Percentiles rank a stretch among this genome's conserved stretches.
These are phyloP conservation scores for Ciona savignyi DNA, from an alignment of 23 tunicate genomes.

Conservation along the genomic window DNA sequence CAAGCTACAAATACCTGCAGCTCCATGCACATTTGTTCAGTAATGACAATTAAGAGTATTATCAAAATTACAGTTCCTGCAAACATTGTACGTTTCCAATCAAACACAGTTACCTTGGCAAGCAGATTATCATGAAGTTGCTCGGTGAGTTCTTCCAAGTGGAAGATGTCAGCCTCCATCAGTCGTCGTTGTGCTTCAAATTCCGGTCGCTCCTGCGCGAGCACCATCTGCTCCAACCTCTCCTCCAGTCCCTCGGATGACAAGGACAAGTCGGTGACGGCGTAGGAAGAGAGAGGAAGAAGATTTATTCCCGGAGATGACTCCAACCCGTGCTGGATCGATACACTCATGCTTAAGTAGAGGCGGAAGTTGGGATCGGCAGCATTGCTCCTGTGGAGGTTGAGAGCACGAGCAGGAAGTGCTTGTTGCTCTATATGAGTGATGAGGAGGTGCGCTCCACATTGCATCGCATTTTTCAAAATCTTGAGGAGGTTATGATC, in stretches of 20 bases:
- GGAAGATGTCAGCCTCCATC: slow-evolving; percentile 72
- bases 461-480: neutral
- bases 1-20: too few relatives aligned
- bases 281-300: slow-evolving; percentile 21
- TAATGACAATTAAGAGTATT: too few relatives aligned
- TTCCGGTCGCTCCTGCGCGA: slow-evolving; percentile 67
- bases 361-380: slow-evolving; percentile 43
- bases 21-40: too few relatives aligned
- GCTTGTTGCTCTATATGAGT: neutral
- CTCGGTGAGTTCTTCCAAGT: slow-evolving; percentile 51
- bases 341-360: slow-evolving; percentile 30
- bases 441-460: neutral
- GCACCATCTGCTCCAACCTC: slow-evolving; percentile 38
- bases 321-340: slow-evolving; percentile 13
- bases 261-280: slow-evolving; percentile 43
- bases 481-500: slow-evolving; percentile 12
- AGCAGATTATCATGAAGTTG: slow-evolving; percentile 28
- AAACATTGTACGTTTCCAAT: too few relatives aligned
- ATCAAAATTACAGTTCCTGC: too few relatives aligned
- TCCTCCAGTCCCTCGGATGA: slow-evolving; percentile 27
- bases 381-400: neutral
- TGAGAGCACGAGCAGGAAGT: neutral
- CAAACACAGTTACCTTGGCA: too few relatives aligned
- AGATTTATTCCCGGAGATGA: neutral
- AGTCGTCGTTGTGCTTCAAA: slow-evolving; percentile 71